These are phyloP conservation scores for Parnassius mnemosyne DNA, from an alignment of 2,888 invertebrate genomes.

Conservation along the genomic window DNA sequence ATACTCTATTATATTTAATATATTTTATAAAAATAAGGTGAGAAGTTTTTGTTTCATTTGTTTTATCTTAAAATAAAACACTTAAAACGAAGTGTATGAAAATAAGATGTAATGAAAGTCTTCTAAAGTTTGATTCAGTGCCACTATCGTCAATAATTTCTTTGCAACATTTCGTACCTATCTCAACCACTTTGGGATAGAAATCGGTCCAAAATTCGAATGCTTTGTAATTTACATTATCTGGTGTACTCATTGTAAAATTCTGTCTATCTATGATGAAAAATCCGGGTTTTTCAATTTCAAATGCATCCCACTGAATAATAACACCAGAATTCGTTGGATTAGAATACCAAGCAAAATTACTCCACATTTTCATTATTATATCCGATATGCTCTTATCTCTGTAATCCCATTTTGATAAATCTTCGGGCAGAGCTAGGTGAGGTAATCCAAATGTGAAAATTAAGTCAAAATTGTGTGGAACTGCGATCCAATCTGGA, in stretches of 20 bases:
- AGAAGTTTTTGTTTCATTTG: slow-evolving; percentile 36
- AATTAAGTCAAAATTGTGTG: slow-evolving; percentile 90
- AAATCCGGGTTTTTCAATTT: slow-evolving; percentile 83
- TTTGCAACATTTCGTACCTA: slow-evolving; percentile 88
- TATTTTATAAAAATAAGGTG: slow-evolving; percentile 71
- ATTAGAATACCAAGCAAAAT: slow-evolving; percentile 87
- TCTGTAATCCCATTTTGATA: slow-evolving; percentile 86
- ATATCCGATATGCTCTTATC: slow-evolving; percentile 90
- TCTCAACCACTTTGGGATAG: slow-evolving; percentile 87
- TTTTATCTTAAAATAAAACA: slow-evolving; percentile 31
- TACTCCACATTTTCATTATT: slow-evolving; percentile 90
- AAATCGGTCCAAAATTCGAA: slow-evolving; percentile 92
- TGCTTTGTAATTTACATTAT: slow-evolving; percentile 86
- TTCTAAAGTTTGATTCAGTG: slow-evolving; percentile 43
- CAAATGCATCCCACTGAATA: slow-evolving; percentile 88
- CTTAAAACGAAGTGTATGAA: slow-evolving; percentile 51
- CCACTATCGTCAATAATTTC: slow-evolving; percentile 69
- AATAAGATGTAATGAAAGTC: slow-evolving; percentile 48
- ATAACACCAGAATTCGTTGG: slow-evolving; percentile 86
- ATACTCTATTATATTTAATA: slow-evolving; percentile 49
- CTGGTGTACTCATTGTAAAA: slow-evolving; percentile 87
- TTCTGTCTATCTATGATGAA: slow-evolving; percentile 86
- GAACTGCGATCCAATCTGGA: slow-evolving; percentile 89
- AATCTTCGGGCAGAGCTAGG: slow-evolving; percentile 80
- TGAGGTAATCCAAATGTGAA: slow-evolving; percentile 91